Conservation (phyloP, 2,113 vertebrate genomes). For the Xenus cinereus region DNA sequence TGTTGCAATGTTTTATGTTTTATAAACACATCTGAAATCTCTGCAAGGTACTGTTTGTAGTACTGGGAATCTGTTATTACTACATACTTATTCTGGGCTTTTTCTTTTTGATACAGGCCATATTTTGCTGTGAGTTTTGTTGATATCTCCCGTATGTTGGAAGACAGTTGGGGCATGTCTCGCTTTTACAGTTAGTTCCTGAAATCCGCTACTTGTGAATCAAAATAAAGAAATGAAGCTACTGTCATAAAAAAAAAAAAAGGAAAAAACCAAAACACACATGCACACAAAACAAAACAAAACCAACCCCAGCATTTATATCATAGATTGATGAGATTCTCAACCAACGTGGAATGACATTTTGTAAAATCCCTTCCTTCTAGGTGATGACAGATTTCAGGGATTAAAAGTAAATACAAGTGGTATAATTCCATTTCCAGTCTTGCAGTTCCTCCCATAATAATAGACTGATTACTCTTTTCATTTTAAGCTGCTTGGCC, state of each 20-base stretch:
- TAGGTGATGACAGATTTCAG: background rate
- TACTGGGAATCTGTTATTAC: background rate
- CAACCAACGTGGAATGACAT: background rate
- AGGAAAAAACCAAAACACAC: background rate
- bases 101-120: background rate
- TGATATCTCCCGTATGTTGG: background rate
- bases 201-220: background rate
- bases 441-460: background rate
- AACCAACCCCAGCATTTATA: background rate
- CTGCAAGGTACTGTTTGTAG: background rate
- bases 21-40: background rate
- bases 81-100: background rate
- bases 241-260: background rate
- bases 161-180: background rate
- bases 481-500: background rate
- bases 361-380: background rate
- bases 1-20: background rate
- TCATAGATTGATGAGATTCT: background rate
- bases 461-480: background rate
- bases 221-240: background rate
- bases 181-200: background rate
- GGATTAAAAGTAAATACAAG: background rate
- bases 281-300: too few relatives aligned
- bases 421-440: background rate
- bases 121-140: background rate